Evolutionary conservation across 2,113 vertebrate species (phyloP), one percentile per base, ranked within the genome.

Genomic region (Serilophus lunatus): DNA sequence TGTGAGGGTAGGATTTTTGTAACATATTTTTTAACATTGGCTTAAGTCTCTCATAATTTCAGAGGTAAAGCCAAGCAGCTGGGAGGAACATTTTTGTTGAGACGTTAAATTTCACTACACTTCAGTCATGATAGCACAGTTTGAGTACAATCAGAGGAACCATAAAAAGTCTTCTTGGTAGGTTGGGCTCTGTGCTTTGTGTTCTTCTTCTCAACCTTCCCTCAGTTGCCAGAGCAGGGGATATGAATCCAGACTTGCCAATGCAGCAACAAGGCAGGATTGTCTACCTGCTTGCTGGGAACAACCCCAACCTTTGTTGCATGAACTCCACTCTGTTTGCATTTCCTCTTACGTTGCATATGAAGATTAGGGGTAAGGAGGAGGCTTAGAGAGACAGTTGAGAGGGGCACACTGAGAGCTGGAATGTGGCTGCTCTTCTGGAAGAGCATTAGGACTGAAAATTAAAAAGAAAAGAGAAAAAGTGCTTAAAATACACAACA

Each of bases 381-480:
- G 97, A 82, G 98, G 98, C 89, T 98, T 98, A 96, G 98, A 96
- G 97, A 98, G 98, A 98, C 98, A 98, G 97, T 97, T 98, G 97
- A 98, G 98, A 90, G 98, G 99, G 96, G 98, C 98, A 96, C 98
- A 99, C 88, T 98, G 98, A 81, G 98, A 98, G 97, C 98, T 98
- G 97, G 98, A 97, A 98, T 98, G 97, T 90, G 98, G 94, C 89
- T 97, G 97, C 95, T 98, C 98, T 80, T 98, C 98, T 82, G 97
- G 98, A 92, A 98, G 97, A 97, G 97, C 76, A 97, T 98, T 99
- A 98, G 97, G 98, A 98, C 99, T 99, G 98, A 29, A 98, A 98
- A 93, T 61, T 74, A 96, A 97, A 97, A 97, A 95, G 68, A 95
- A 96, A 84, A 88, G 66, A 93, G 71, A 90, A 91, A 47, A 68